Evolutionary conservation across 2,797 vertebrate genomes (phyloP), one percentile per base, ranked within the genome.

Genomic region (Cynodonichthys magdalenae): DNA sequence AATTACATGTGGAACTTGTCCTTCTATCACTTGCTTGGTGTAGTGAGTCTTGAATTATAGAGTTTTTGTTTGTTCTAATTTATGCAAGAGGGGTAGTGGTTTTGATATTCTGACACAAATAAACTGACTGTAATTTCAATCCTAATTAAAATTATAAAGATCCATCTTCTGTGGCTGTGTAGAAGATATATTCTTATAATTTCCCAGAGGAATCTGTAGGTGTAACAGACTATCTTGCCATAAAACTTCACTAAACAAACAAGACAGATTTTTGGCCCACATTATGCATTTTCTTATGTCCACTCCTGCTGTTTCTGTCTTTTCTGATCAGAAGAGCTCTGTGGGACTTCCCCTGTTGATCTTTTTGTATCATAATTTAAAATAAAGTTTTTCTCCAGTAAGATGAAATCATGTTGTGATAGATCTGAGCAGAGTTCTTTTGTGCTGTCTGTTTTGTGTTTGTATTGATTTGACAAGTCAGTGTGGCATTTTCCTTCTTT

Each of bases 141-240:
- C 44, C 63, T 69, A 64, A 66, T 79, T 71, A 56, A 68, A 71
- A 63, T 76, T 59, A 18, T 39, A 62, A 63, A 10, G 0, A 53
- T 61, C 24, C 20, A 34, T 45, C 59, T 36, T 60, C 44, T 65
- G 20, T 39, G 68, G 69, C 44, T 66, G 15, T 46, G 39, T 45
- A 48, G 19, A 63, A 20, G 15, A 41, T 72, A 39, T 74, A 64
- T 75, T 46, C 44, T 72, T 54, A 55, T 74, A 66, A 59, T 64
- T 68, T 78, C 66, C 71, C 65, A 68, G 62, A 69, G 63, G 82
- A 83, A 56, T 50, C 46, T 39, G 45, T 61, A 71, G 64, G 63
- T 69, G 63, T 39, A 55, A 59, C 44, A 24, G 48, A 65, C 76
- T 68, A 71, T 67, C 79, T 68, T 45, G 65, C 58, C 44, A 59